A percentile compares a stretch with the other conserved stretches of the same genome.
Evolutionary conservation across 2,113 vertebrate genomes (phyloP).

Genomic region (Callipepla squamata): DNA sequence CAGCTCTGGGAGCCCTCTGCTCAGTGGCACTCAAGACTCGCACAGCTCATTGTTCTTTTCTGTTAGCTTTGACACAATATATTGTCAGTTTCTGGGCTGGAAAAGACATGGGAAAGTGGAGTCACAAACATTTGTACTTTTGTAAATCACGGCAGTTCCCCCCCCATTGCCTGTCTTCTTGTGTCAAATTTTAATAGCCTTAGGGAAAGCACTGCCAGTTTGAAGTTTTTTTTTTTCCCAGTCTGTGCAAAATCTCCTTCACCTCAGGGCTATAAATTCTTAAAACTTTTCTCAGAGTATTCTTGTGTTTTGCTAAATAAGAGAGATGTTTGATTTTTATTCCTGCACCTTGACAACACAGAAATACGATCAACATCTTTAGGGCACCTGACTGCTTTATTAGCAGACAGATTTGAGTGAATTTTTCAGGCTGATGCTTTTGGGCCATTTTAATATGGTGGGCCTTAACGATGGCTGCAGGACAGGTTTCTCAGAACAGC

Average conservation of each 20-base stretch:
- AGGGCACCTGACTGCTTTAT: background rate
- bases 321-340: background rate
- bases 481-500: background rate
- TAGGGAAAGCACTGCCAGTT: background rate
- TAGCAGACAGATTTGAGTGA: fast-evolving
- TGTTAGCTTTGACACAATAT: background rate
- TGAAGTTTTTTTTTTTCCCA: background rate
- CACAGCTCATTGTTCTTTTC: background rate
- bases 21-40: background rate
- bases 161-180: background rate
- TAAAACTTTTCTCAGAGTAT: background rate
- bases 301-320: background rate
- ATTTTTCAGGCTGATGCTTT: background rate
- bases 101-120: background rate
- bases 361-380: background rate
- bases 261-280: background rate
- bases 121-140: background rate
- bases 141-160: background rate
- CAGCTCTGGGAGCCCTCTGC: background rate
- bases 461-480: background rate
- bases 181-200: background rate
- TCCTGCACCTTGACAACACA: background rate
- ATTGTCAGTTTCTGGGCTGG: background rate
- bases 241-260: background rate
- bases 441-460: background rate